Evolutionary conservation across 2,113 vertebrate species (phyloP), one percentile per base, ranked within the genome.

Genomic region (Ammodytes dubius): DNA sequence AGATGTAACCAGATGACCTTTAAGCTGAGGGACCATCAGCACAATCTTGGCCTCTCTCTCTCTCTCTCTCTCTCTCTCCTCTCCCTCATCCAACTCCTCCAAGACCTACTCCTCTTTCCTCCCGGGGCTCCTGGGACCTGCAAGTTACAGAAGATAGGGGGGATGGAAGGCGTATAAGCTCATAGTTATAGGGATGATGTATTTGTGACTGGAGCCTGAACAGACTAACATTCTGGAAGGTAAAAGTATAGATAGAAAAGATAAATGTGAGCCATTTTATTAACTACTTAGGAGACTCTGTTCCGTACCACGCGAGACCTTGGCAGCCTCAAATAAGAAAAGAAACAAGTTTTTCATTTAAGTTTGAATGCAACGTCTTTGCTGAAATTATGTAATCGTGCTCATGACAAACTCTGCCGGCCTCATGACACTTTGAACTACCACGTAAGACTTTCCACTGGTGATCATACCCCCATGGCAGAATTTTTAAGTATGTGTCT

Each of bases 1-100:
- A 77, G 77, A 90, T 12, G 78, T 82, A 84, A 88, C 74, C 1
- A 0, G 56, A 84, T 85, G 69, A 84, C 53, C 58, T 68, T 68
- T 65, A 5, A 74, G 77, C 69, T 89, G 5, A 7, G 74, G 64
- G 76, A 82, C 40, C 76, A 69, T 81, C 81, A 52, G 11, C 4
- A 63, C 17, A 11, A 42, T 64, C 59, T 74, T 74, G 68, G 78
- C 50, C 50, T 77, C 74, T 42, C 76, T 60, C 69, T 63, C 54
- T 27, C n/a, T 54, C 35, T 27, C 27, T 27, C 27, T 27, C 50
- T 77, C 74, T 42, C 76, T 60, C 69, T 63, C 54, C n/a, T 54
- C 35, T 27, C 72, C 39, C 45, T 78, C 12, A 66, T 79, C 27
- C 68, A 79, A 57, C 19, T 58, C 70, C 66, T 85, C n/a, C 53